These are phyloP conservation scores for Theodoxus fluviatilis DNA, from an alignment of 2,888 invertebrate genomes.

Conservation along the genomic window DNA sequence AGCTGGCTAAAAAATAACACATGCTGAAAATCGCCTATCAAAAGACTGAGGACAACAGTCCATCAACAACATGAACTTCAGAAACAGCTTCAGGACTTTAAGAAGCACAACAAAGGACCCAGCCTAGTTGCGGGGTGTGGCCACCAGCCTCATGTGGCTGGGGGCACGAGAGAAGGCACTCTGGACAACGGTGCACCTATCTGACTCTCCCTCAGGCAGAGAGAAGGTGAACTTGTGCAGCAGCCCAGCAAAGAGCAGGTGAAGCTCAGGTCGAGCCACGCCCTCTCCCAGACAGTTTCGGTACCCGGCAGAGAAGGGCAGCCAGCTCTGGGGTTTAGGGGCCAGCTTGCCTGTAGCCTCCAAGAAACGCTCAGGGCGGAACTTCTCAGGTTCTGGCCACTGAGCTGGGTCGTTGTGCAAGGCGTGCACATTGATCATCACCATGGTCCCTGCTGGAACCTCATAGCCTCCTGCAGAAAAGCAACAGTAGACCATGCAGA, in stretches of 20 bases:
- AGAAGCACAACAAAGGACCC: no score
- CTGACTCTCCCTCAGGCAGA: constrained; percentile 27
- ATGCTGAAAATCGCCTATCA: no score
- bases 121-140: no score
- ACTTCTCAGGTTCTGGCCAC: constrained; percentile 43
- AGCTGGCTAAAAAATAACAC: no score
- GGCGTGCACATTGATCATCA: constrained; percentile 41
- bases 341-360: constrained; percentile 42
- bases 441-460: constrained; percentile 42
- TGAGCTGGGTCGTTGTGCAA: constrained; percentile 42
- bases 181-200: no score
- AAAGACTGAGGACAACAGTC: no score
- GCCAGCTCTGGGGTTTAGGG: constrained; percentile 44
- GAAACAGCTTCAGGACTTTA: no score
- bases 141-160: no score
- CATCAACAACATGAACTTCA: no score
- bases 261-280: constrained; percentile 45
- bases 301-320: constrained; percentile 49
- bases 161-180: no score
- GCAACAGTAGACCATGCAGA: no score
- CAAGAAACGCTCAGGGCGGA: constrained; percentile 45
- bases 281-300: constrained; percentile 49
- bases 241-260: constrained; percentile 36
- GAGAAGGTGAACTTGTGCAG: constrained; percentile 25
- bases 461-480: constrained; percentile 42